Base-by-base conservation (phyloP, 2,113 vertebrate genomes). In the Nothoprocta perdicaria region DNA sequence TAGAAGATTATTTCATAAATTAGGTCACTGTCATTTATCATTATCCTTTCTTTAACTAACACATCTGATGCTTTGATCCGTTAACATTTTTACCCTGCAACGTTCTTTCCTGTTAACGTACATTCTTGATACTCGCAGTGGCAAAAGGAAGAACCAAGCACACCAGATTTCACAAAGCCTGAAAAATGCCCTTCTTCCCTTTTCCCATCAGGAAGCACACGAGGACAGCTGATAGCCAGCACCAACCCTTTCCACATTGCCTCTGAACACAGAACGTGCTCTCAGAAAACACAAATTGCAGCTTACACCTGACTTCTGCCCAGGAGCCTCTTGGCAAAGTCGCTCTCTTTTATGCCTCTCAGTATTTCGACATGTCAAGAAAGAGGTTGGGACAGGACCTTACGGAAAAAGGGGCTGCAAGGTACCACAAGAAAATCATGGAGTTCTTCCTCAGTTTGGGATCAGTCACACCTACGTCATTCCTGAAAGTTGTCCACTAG, bases 21-120 rank as follows among this genome's bases (percentile, higher is more conserved):
- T 95, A 96, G 90, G 96, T 95, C 84, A 74, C 91, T 95, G 93
- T 86, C 96, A 92, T 76, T 96, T 91, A 88, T 92, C 91, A 82
- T 95, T 94, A 65, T 14, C 41, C 84, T 96, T 95, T 88, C 73
- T 91, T 95, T 89, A 75, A 88, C 80, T 89, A 90, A 66, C 80
- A 75, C 50, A 93, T 86, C 88, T 89, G 78, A 62, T 81, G 74
- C 86, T 81, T 67, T 52, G 53, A 88, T 84, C 81, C 24, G 5
- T 69, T 88, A 83, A 77, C 79, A 10, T 61, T 63, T 57, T 87
- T 43, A 33, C 72, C 45, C 40, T 86, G 63, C 69, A 69, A 65
- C 2, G 8, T 84, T 90, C 88, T 76, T 81, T 76, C 66, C 67
- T 67, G 84, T 45, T 78, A 92, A 73, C 67, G 89, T 68, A 52